Evolutionary conservation across 2,888 invertebrate species (phyloP), one percentile per base, ranked within the genome.

Genomic region (Mechanitis messenoides): DNA sequence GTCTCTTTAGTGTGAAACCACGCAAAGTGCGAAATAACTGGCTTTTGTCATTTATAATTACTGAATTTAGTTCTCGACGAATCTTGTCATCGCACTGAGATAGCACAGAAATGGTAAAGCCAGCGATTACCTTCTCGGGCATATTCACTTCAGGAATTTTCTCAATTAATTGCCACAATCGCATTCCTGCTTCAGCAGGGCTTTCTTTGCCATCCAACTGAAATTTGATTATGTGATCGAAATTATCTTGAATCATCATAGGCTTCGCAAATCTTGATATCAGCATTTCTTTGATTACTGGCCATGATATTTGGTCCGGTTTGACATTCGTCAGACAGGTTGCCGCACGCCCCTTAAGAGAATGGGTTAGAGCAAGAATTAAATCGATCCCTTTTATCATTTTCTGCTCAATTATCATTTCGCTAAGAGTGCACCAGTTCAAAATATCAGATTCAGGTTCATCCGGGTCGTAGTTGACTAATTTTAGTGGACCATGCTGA

Each of bases 161-260:
- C 12, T 56, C 63, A n/a, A 61, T 58, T 5, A 56, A 20, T 7
- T 56, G n/a, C 64, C 64, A 64, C 28, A 64, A 35, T 4, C 61
- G 55, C 28, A 58, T 55, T 6, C 45, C 61, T 11, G 64, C 64
- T 33, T 64, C 61, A 55, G 57, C 59, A 4, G 59, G 55, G 28
- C 6, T 57, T 53, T 61, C 61, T 33, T 61, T 59, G 38, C 11
- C 31, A 31, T 35, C 55, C 0, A 64, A 0, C 11, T 42, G 61
- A 59, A 61, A 64, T 20, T 55, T 47, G 11, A 64, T 33, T 2
- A 64, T 38, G 28, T 62, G 55, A 46, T 64, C 64, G 20, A 64
- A 64, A n/a, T 64, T 33, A 31, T 64, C 64, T 38, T 64, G 64
- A 11, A 59, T 59, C 61, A 59, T 53, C 61, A 59, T 61, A 5